phyloP scores from a whole-genome alignment of 2,797 vertebrate genomes.

The Chelon labrosus region DNA sequence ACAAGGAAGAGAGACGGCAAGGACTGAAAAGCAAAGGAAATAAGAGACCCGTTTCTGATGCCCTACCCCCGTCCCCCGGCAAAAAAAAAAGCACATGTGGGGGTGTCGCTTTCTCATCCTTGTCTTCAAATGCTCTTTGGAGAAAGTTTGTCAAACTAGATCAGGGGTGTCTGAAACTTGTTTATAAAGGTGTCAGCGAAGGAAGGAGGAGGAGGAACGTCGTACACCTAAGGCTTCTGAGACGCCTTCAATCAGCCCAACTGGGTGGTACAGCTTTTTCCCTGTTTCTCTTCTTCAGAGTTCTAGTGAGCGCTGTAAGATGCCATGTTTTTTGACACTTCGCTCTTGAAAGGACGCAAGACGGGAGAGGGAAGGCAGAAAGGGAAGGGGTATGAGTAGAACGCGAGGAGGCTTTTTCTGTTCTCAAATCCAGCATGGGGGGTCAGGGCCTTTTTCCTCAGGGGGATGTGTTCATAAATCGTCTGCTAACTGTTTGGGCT shows the following conservation, averaged over 20 bases:
- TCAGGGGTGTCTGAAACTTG: conserved; percentile 85
- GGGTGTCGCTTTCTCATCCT: conserved; percentile 83
- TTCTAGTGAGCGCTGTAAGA: conserved; percentile 75
- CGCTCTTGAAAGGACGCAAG: conserved; percentile 75
- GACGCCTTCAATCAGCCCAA: conserved; percentile 80
- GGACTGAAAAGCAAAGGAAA: conserved; percentile 78
- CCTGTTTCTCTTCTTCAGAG: conserved; percentile 72
- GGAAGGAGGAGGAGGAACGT: conserved; percentile 80
- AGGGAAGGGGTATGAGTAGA: conserved; percentile 31
- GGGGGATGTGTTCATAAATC: conserved; percentile 64
- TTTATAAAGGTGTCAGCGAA: conserved; percentile 82
- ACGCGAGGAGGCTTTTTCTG: conserved; percentile 52
- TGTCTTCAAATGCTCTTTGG: conserved; percentile 85
- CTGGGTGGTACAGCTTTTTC: conserved; percentile 78
- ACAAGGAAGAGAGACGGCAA: conserved; percentile 52
- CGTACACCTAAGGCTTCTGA: conserved; percentile 82
- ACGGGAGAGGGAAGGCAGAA: conserved; percentile 22
- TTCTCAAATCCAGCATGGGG: conserved; percentile 38
- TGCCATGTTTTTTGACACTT: conserved; percentile 83
- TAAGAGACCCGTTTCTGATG: conserved; percentile 73
- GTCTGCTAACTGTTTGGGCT: conserved; percentile 67
- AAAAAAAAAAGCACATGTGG: conserved; percentile 66
- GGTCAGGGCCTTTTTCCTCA: conserved; percentile 69
- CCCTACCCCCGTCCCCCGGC: conserved; percentile 16
- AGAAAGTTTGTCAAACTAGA: conserved; percentile 90